Evolutionary conservation across 2,888 invertebrate genomes (phyloP), one percentile per base, ranked within the genome.

Genomic region (Ametastegia equiseti): DNA sequence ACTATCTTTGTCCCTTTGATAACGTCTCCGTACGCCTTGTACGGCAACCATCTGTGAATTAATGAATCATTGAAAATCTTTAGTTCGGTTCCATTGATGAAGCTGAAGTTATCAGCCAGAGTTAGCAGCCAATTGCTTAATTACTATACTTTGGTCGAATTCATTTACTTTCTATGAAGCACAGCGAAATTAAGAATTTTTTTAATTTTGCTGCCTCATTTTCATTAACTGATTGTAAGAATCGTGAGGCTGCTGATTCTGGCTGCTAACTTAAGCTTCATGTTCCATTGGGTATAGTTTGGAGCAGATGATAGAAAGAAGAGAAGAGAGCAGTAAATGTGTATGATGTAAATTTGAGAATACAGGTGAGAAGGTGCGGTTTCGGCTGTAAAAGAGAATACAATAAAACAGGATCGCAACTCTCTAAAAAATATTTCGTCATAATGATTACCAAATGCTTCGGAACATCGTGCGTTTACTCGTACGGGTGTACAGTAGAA

Each of bases 1-100:
- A 97, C 92, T 85, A 97, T 93, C 84, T 94, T 93, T 4, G 96
- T 96, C 23, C 95, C 95, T 81, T 93, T 92, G 80, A 97, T 95
- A 27, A 93, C 92, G 73, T 93, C 92, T 42, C 96, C 96, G 88
- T 94, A 92, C 13, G 94, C 91, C 86, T 92, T 93, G 89, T 95
- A 95, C 7, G 93, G 92, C 86, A 93, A 89, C 95, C 95, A 95
- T 88, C 95, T 95, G 91, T 77, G 93, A 93, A 54, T 75, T 36
- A 23, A 75, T 82, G 45, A 82, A 82, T 84, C 47, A 80, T 71
- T n/a, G 13, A 60, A 7, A 6, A 63, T 42, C 65, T 6, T 42
- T 42, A 5, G 42, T n/a, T 42, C 42, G 42, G 5, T 27, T 5
- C 36, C 2, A n/a, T n/a, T n/a, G n/a, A n/a, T n/a, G n/a, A n/a